Evolutionary conservation across 2,888 invertebrate genomes (phyloP).

Genomic region (Phyllotreta cruciferae): DNA sequence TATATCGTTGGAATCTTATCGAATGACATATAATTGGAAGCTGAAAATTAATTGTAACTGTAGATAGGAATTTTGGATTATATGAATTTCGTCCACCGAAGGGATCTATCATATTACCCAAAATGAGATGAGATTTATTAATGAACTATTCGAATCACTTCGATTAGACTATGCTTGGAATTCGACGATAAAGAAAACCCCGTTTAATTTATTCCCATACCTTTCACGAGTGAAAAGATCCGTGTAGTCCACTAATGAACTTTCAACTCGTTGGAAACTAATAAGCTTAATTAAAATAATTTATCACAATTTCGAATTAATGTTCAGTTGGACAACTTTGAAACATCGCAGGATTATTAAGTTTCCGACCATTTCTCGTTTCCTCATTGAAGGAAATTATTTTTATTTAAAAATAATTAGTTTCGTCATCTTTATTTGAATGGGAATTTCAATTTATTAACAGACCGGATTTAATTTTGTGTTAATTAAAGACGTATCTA

Average conservation of each 20-base stretch:
- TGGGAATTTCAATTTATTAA: no score
- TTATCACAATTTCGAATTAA: slow-evolving; percentile 21
- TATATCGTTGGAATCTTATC: no score
- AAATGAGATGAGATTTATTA: slow-evolving; percentile 23
- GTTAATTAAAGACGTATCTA: no score
- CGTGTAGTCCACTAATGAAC: slow-evolving; percentile 50
- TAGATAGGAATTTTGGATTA: neutral
- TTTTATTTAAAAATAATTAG: slow-evolving; percentile 7
- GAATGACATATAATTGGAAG: no score
- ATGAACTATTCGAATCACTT: slow-evolving; percentile 42
- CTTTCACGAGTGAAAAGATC: slow-evolving; percentile 47
- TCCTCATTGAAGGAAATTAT: slow-evolving; percentile 17
- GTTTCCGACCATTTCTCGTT: slow-evolving; percentile 19
- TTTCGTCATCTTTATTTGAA: neutral
- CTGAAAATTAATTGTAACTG: no score
- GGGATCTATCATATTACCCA: slow-evolving; percentile 3
- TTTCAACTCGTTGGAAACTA: slow-evolving; percentile 20
- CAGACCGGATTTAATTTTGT: no score
- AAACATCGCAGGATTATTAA: slow-evolving; percentile 27
- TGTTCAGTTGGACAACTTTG: slow-evolving; percentile 21
- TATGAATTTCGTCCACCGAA: neutral
- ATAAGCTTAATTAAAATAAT: slow-evolving; percentile 25
- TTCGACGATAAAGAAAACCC: slow-evolving; percentile 41
- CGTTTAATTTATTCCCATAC: slow-evolving; percentile 44
- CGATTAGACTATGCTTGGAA: slow-evolving; percentile 33